These are phyloP conservation scores for Mionectes olivaceus DNA, from an alignment of 2,797 vertebrate species.

Conservation along the genomic window DNA sequence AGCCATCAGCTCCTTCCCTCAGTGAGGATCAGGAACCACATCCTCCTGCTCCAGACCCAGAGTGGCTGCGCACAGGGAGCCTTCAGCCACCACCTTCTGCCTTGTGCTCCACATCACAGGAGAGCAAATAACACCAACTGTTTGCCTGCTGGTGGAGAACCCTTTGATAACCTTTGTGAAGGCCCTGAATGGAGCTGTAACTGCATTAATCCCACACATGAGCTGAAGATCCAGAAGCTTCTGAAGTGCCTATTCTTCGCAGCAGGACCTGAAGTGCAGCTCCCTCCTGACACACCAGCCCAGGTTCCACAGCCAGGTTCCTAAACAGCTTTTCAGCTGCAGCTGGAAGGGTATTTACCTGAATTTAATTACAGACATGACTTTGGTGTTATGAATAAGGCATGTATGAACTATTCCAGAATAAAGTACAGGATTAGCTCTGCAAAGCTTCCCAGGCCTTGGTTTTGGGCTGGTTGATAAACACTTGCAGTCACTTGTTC, in stretches of 20 bases:
- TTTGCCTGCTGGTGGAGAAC: neutral
- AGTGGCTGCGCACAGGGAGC: too few species aligned
- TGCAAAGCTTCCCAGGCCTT: neutral
- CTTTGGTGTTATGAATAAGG: neutral
- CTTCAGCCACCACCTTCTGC: neutral
- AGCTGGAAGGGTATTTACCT: neutral
- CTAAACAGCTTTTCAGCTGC: neutral
- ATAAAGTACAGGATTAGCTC: neutral
- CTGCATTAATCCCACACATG: neutral
- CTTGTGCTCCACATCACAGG: neutral
- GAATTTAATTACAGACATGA: neutral
- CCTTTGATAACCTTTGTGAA: rapidly evolving
- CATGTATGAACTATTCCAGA: neutral
- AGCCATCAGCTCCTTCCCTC: neutral
- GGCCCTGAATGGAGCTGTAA: neutral
- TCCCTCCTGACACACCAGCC: neutral
- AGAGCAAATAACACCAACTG: rapidly evolving
- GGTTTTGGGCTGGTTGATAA: conserved; percentile 17
- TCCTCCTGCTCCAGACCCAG: neutral
- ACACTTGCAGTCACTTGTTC: conserved; percentile 42
- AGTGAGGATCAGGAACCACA: rapidly evolving
- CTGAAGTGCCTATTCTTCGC: neutral
- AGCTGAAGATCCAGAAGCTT: neutral
- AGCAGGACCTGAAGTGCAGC: neutral
- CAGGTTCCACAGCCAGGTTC: neutral